A percentile compares a stretch with the other conserved stretches of the same genome.
phyloP scores from a whole-genome alignment of 2,888 invertebrate genomes.

The Thalpophila matura region DNA sequence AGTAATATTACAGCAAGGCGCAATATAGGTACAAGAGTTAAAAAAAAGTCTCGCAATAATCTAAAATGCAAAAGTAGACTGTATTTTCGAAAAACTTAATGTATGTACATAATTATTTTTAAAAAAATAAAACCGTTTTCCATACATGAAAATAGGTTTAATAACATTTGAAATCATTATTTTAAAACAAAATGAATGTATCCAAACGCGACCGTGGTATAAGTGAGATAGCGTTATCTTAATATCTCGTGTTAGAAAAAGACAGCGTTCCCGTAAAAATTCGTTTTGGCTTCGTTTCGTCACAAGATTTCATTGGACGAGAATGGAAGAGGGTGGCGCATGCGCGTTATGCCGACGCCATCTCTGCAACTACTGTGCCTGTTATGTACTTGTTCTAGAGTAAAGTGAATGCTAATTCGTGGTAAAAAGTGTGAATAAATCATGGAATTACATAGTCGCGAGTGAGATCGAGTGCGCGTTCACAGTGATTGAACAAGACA shows the following conservation, averaged over 20 bases:
- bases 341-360: constrained; percentile 91
- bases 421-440: constrained; percentile 79
- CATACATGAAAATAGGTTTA: background rate
- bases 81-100: too few relatives aligned
- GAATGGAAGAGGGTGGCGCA: constrained; percentile 88
- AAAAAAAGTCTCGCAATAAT: too few relatives aligned
- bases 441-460: constrained; percentile 79
- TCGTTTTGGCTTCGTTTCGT: constrained; percentile 79
- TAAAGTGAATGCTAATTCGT: constrained; percentile 80
- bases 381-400: constrained; percentile 82
- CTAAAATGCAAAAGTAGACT: too few relatives aligned
- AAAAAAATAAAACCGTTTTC: constrained; percentile 38
- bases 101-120: too few relatives aligned
- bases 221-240: constrained; percentile 36
- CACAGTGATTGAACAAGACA: constrained; percentile 70
- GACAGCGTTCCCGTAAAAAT: constrained; percentile 71
- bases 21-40: too few relatives aligned
- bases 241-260: constrained; percentile 50
- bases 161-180: constrained; percentile 39
- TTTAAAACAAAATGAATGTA: constrained; percentile 50
- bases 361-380: constrained; percentile 88
- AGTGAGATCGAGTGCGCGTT: constrained; percentile 78
- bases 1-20: too few relatives aligned
- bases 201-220: constrained; percentile 39
- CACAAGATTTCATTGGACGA: constrained; percentile 83